Conservation (phyloP, 2,888 invertebrate genomes). For the Candidula unifasciata region DNA sequence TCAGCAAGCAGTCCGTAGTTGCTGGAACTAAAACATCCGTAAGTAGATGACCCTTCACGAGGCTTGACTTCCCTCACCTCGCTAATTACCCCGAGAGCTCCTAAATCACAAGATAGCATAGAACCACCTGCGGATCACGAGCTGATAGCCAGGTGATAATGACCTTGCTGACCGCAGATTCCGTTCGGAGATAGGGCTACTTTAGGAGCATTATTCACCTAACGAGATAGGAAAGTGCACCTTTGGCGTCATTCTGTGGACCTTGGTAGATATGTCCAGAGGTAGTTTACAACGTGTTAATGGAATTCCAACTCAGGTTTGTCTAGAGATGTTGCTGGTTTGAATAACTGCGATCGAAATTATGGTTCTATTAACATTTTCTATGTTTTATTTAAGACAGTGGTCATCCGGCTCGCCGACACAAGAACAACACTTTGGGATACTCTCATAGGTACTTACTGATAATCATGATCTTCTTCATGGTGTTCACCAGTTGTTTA, state of each 20-base stretch:
- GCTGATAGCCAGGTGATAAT: not conserved
- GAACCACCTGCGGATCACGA: not conserved
- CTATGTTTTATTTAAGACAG: too few relatives aligned
- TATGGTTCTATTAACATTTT: too few relatives aligned
- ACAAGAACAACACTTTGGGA: too few relatives aligned
- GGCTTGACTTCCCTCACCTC: not conserved
- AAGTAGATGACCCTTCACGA: not conserved
- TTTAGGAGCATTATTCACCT: conserved; percentile 19
- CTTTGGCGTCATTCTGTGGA: conserved; percentile 11
- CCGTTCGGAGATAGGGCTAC: not conserved
- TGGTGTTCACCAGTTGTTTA: too few relatives aligned
- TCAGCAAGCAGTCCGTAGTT: not conserved
- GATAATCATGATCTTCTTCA: too few relatives aligned
- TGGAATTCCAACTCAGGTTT: too few relatives aligned
- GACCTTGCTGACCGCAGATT: not conserved
- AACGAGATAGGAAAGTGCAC: conserved; percentile 24
- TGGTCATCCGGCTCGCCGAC: too few relatives aligned
- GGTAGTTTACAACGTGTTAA: too few relatives aligned
- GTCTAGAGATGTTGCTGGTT: too few relatives aligned
- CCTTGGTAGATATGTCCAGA: not conserved
- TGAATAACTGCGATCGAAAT: too few relatives aligned
- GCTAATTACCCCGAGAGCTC: conserved; percentile 8
- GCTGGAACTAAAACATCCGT: not conserved
- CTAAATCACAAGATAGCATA: conserved; percentile 10
- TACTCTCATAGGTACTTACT: too few relatives aligned